phyloP scores from a whole-genome alignment of 2,797 vertebrate species.

The Tinamus major region DNA sequence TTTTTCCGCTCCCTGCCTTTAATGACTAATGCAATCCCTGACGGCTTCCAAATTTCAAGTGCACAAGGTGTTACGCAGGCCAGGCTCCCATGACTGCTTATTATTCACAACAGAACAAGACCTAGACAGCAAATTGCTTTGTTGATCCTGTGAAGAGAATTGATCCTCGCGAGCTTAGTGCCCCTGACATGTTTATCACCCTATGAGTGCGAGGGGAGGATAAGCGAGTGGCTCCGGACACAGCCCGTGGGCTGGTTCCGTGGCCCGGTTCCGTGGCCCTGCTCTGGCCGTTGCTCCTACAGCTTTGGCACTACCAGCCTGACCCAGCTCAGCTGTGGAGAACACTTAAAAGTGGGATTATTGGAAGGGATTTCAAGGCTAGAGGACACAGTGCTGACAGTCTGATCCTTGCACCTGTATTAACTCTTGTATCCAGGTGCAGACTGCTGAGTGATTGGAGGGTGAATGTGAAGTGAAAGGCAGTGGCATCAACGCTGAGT shows the following conservation, averaged over 20 bases:
- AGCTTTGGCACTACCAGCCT: neutral
- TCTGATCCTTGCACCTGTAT: rapidly evolving
- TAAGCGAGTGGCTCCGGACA: rapidly evolving
- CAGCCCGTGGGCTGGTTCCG: neutral
- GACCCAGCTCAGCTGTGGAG: rapidly evolving
- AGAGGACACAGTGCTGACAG: neutral
- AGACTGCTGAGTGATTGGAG: rapidly evolving
- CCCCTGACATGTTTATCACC: constrained; percentile 31
- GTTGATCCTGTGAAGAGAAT: constrained; percentile 68
- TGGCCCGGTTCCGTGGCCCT: no score
- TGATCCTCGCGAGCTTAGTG: constrained; percentile 45
- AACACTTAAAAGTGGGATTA: neutral
- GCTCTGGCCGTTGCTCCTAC: neutral
- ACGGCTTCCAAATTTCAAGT: constrained; percentile 15
- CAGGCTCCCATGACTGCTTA: constrained; percentile 27
- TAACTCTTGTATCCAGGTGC: rapidly evolving
- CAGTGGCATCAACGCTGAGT: rapidly evolving
- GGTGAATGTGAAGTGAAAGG: neutral
- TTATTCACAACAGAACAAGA: constrained; percentile 62
- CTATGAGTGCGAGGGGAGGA: rapidly evolving
- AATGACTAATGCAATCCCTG: neutral
- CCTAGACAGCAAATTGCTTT: constrained; percentile 70
- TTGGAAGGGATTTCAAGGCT: neutral
- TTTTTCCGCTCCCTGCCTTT: neutral
- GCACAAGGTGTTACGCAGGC: constrained; percentile 11